These are phyloP conservation scores for Hirtodrosophila confusa DNA, from an alignment of 2,888 invertebrate species.

Conservation along the genomic window DNA sequence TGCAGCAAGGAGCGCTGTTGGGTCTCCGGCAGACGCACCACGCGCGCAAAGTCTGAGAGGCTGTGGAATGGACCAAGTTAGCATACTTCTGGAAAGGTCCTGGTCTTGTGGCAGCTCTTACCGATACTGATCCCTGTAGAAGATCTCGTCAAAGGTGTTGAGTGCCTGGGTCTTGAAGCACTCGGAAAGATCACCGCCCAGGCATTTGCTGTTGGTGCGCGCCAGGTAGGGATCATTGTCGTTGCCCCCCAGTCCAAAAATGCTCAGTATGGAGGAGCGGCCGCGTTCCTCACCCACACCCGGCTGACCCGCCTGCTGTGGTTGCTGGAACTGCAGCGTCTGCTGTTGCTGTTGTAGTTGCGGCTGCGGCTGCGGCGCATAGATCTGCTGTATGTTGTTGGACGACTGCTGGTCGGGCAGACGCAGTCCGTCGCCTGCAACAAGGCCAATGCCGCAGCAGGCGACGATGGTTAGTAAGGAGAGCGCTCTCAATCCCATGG, in stretches of 20 bases:
- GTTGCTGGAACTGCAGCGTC: slow-evolving; percentile 57
- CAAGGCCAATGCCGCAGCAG: slow-evolving; percentile 85
- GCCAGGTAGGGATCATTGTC: slow-evolving; percentile 92
- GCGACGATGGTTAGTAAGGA: slow-evolving; percentile 84
- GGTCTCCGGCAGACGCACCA: slow-evolving; percentile 88
- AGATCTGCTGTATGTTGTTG: slow-evolving; percentile 66
- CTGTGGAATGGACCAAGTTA: slow-evolving; percentile 72
- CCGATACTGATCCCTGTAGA: slow-evolving; percentile 87
- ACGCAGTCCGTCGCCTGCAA: slow-evolving; percentile 86
- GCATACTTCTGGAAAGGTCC: too few species aligned
- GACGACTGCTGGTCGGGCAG: slow-evolving; percentile 85
- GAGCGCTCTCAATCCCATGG: slow-evolving; percentile 59
- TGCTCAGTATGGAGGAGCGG: slow-evolving; percentile 90
- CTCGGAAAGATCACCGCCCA: slow-evolving; percentile 92
- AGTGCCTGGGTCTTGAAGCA: slow-evolving; percentile 93
- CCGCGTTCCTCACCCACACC: slow-evolving; percentile 82
- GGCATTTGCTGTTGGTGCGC: slow-evolving; percentile 89
- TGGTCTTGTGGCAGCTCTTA: slow-evolving; percentile 52
- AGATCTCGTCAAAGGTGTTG: slow-evolving; percentile 91
- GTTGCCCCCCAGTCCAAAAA: slow-evolving; percentile 92
- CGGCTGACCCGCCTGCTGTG: slow-evolving; percentile 53
- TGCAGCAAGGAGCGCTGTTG: slow-evolving; percentile 89
- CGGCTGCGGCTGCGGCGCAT: slow-evolving; percentile 61
- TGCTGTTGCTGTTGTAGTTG: slow-evolving; percentile 56
- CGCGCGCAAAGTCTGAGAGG: slow-evolving; percentile 89